Base-by-base conservation (phyloP, 2,888 invertebrate genomes). In the Drosophila nigritarsus region DNA sequence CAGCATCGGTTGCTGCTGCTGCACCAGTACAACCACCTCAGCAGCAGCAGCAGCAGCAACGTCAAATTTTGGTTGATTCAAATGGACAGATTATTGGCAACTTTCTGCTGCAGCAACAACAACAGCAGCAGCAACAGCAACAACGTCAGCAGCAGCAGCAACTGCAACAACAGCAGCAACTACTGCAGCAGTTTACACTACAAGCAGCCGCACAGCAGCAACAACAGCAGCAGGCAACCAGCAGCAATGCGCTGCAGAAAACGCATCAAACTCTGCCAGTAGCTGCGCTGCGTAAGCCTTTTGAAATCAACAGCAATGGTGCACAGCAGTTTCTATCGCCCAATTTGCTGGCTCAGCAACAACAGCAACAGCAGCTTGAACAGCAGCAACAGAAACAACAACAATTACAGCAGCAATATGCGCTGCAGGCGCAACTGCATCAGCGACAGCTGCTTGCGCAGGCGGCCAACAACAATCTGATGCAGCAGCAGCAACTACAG, bases 81-180 rank as follows among this genome's bases (percentile, higher is more conserved):
- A 92, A 92, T 80, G 92, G 92, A 0, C 92, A 92, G 78, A 91
- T 92, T 34, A 92, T 92, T 62, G 92, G 92, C 0, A 92, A 93
- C 62, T 91, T 92, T 75, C 68, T 92, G 20, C 74, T 92, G 50
- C 92, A 89, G 53, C 87, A 89, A 30, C 87, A 83, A 18, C 54
- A 55, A 24, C 86, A 80, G 58, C 90, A 78, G 18, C 85, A 78
- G 2, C 89, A 85, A 7, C 85, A 82, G 18, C 87, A 84, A 3
- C 78, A 89, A 15, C 87, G 82, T 54, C 86, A 86, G 38, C 65
- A 67, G 2, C 75, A 81, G 20, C 82, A 74, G 48, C 89, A 87
- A 55, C 86, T 91, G 59, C 81, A 80, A 27, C 84, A 88, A 3
- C 75, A 80, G 29, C 78, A 80, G 29, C 78, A 82, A 59, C 40